These are phyloP conservation scores for Coelopa frigida DNA, from an alignment of 1,140 invertebrate species.

Conservation along the genomic window DNA sequence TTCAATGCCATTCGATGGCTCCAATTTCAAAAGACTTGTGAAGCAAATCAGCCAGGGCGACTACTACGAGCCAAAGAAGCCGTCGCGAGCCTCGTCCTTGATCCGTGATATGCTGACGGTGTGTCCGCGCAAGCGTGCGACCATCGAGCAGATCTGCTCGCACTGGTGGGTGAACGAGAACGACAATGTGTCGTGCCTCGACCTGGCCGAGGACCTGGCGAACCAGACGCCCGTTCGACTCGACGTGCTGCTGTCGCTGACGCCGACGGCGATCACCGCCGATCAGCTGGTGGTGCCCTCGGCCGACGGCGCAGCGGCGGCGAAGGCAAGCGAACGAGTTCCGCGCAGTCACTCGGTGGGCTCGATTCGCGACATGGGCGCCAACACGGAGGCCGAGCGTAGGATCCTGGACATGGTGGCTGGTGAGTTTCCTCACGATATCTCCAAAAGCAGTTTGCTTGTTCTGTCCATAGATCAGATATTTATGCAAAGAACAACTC, in stretches of 20 bases:
- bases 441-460: not conserved
- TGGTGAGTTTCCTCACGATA: slow-evolving; percentile 48
- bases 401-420: slow-evolving; percentile 61
- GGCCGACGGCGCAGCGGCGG: slow-evolving; percentile 30
- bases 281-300: slow-evolving; percentile 60
- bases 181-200: slow-evolving; percentile 74
- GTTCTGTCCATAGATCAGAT: no score
- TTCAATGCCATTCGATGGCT: slow-evolving; percentile 99
- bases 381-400: slow-evolving; percentile 51
- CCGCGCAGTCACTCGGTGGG: slow-evolving; percentile 58
- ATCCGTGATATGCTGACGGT: slow-evolving; percentile 93
- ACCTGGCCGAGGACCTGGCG: slow-evolving; percentile 78
- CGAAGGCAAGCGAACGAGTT: slow-evolving; percentile 30
- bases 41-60: slow-evolving; percentile 95
- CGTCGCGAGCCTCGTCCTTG: slow-evolving; percentile 90
- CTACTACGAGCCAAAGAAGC: slow-evolving; percentile 93
- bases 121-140: slow-evolving; percentile 78
- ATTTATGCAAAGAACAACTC: no score
- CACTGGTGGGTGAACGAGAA: slow-evolving; percentile 93
- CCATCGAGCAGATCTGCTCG: slow-evolving; percentile 87
- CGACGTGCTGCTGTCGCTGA: slow-evolving; percentile 77
- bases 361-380: slow-evolving; percentile 56
- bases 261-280: slow-evolving; percentile 58
- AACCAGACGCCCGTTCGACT: slow-evolving; percentile 83
- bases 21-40: slow-evolving; percentile 93